Evolutionary conservation across 2,888 invertebrate species (phyloP), one percentile per base, ranked within the genome.

Genomic region (Microctonus brassicae): DNA sequence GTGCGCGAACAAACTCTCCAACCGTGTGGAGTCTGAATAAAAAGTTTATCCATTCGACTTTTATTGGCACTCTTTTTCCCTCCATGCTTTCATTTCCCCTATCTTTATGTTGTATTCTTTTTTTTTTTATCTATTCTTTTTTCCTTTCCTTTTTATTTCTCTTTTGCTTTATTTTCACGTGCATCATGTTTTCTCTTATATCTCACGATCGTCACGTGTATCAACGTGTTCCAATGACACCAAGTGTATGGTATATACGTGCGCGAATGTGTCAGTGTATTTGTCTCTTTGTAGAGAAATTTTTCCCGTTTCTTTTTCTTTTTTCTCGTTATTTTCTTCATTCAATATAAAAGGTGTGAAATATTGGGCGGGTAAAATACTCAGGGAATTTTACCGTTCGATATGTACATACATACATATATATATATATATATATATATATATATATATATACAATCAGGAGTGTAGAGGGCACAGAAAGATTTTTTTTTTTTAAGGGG

Each of bases 391-490:
- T n/a, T n/a, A n/a, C n/a, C n/a, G n/a, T n/a, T n/a, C n/a, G n/a
- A n/a, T n/a, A n/a, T 75, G 75, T 74, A 58, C 61, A 70, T 66
- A 64, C 70, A 69, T 71, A 72, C 29, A 29, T 29, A 29, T 29
- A 29, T 7, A 47, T 47, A 47, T 47, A 47, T 47, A 47, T n/a
- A n/a, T n/a, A n/a, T n/a, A n/a, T n/a, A n/a, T n/a, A n/a, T n/a
- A n/a, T n/a, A n/a, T n/a, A n/a, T n/a, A n/a, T n/a, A n/a, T n/a
- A n/a, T n/a, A n/a, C n/a, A n/a, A n/a, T n/a, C 6, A 7, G 17
- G 17, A n/a, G 17, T n/a, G 47, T 20, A 17, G 9, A n/a, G 33
- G 36, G 39, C 33, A 57, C 58, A 42, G 39, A 61, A 39, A 42
- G 53, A n/a, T n/a, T n/a, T n/a, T n/a, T n/a, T n/a, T n/a, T n/a